Evolutionary conservation across 30 jellyfish, hydroid and myxozoan genomes (phyloP), one percentile per base, ranked within the genome.

Genomic region (Morbakka virulenta): DNA sequence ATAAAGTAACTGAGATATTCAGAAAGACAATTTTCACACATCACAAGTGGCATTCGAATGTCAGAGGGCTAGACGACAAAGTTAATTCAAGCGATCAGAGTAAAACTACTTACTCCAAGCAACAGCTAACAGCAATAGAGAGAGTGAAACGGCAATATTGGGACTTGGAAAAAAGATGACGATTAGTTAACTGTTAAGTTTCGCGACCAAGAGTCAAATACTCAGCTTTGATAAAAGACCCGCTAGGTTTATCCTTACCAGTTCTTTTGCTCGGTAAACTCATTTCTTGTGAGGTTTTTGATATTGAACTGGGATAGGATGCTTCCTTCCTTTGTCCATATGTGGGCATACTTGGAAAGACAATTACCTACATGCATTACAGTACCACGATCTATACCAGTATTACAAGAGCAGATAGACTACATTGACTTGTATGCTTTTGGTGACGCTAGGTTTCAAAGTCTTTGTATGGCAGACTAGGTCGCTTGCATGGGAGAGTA

Each of bases 21-120:
- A 62, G 50, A 24, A 87, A 61, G 28, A 82, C 85, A 24, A 52
- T 47, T 12, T 70, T 82, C 75, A 49, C 41, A 30, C 73, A 34
- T 30, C 94, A 70, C 72, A 82, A 82, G 69, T 82, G 94, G 81
- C 94, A 82, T 35, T 82, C 94, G 1, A 72, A 82, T 48, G 94
- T 0, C 14, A 1, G 3, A 4, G 80, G 41, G 24, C 51, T 82
- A 33, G 94, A 71, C 2, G 87, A 57, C 52, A 50, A 29, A 70
- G 48, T 27, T 28, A 28, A 2, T 0, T 67, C 34, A 1, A 64
- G 50, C 29, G 1, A 28, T 64, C 26, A 79, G 24, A 61, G 76
- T 14, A 70, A 52, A 6, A 53, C 34, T 12, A 12, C 69, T 27
- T 53, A 28, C 24, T 52, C 69, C 13, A 34, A 62, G 2, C 31